A percentile compares a stretch with the other conserved stretches of the same genome.
Conservation (phyloP, 2,888 invertebrate genomes). For the Steinernema scapterisci region DNA sequence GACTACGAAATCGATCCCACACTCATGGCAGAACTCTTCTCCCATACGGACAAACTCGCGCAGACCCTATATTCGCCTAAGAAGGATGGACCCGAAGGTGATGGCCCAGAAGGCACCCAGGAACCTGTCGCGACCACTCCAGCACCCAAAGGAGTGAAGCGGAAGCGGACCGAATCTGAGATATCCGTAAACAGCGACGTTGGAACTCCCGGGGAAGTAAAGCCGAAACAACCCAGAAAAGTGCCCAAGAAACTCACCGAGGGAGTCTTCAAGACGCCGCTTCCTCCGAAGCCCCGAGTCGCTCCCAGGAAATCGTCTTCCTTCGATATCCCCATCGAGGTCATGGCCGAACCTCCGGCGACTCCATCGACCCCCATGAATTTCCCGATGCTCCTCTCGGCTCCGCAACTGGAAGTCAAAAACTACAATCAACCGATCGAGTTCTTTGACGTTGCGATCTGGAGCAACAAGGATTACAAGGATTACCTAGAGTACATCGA, state of each 20-base stretch:
- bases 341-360: not conserved
- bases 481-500: slow-evolving; percentile 28
- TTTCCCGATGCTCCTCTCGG: not conserved
- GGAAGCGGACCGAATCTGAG: slow-evolving; percentile 15
- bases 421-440: slow-evolving; percentile 7
- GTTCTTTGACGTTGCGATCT: not conserved
- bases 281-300: not conserved
- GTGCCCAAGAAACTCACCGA: not conserved
- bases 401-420: not conserved
- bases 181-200: not conserved
- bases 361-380: slow-evolving; percentile 20
- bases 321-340: not conserved
- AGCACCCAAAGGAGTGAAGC: not conserved
- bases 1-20: slow-evolving; percentile 14
- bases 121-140: not conserved
- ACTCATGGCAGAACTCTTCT: slow-evolving; percentile 1
- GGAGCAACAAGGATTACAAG: slow-evolving; percentile 3
- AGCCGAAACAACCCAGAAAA: not conserved
- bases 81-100: not conserved
- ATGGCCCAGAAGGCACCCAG: not conserved
- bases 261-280: not conserved
- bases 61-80: slow-evolving; percentile 8
- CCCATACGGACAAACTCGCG: slow-evolving; percentile 4
- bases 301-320: not conserved
- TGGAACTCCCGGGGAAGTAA: not conserved